phyloP scores from a whole-genome alignment of 2,888 invertebrate genomes.

The Salticus scenicus region DNA sequence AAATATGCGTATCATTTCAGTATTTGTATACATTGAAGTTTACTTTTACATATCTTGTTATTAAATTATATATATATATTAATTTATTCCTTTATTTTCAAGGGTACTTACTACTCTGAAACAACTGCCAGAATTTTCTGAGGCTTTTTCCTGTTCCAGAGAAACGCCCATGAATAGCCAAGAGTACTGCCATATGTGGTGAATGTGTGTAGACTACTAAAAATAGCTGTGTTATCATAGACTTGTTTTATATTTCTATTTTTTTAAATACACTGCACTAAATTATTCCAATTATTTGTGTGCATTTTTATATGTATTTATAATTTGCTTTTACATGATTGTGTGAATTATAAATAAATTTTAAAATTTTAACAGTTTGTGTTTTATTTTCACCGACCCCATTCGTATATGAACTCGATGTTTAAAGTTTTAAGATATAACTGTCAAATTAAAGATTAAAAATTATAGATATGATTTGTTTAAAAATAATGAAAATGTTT shows the following conservation, averaged over 20 bases:
- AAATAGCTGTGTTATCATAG: background rate
- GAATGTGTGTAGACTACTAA: background rate
- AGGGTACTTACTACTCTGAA: constrained; percentile 65
- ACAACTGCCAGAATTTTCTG: constrained; percentile 77
- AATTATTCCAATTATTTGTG: constrained; percentile 61
- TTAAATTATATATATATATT: too few relatives aligned
- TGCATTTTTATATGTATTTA: constrained; percentile 30
- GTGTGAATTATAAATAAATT: constrained; percentile 46
- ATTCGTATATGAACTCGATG: too few relatives aligned
- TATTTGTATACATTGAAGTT: too few relatives aligned
- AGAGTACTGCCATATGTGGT: constrained; percentile 87
- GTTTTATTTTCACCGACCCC: too few relatives aligned
- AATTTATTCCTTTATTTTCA: background rate
- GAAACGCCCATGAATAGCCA: constrained; percentile 93
- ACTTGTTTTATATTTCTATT: constrained; percentile 18
- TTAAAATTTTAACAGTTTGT: background rate
- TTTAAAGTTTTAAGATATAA: too few relatives aligned
- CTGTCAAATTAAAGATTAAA: too few relatives aligned
- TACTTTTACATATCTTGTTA: too few relatives aligned
- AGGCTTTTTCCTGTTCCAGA: constrained; percentile 88
- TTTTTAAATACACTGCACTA: constrained; percentile 19
- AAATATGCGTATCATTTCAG: too few relatives aligned
- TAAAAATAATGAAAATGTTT: too few relatives aligned
- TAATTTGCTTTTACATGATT: constrained; percentile 41
- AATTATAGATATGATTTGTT: too few relatives aligned